Conservation (phyloP, 2,113 vertebrate genomes). For the Malaclemys terrapin region DNA sequence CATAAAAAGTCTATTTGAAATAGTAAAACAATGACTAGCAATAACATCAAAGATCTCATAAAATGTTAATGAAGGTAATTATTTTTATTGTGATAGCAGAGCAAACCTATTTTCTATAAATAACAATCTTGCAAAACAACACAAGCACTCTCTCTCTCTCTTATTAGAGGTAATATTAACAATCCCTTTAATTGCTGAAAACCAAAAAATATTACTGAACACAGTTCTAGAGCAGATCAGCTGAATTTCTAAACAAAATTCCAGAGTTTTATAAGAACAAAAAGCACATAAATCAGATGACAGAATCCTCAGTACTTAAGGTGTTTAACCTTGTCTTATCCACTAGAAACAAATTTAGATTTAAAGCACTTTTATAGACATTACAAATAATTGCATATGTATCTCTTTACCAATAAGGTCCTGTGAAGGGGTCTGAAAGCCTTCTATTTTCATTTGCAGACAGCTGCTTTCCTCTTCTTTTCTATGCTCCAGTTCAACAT, state of each 20-base stretch:
- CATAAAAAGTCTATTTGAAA: neutral
- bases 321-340: neutral
- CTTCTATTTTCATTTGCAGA: conserved; percentile 57
- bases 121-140: neutral
- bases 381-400: neutral
- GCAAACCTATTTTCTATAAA: neutral
- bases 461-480: conserved; percentile 69
- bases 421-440: conserved; percentile 28
- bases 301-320: too few relatives aligned
- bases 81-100: neutral
- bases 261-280: neutral
- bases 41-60: neutral
- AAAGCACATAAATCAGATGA: neutral
- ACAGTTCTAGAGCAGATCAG: neutral
- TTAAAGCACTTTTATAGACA: conserved; percentile 23
- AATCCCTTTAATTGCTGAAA: conserved; percentile 3
- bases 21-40: neutral
- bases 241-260: neutral
- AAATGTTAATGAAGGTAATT: neutral
- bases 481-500: conserved; percentile 68
- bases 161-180: neutral
- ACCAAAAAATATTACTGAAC: conserved; percentile 1
- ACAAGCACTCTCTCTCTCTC: neutral
- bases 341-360: neutral
- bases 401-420: conserved; percentile 77